Base-by-base conservation (phyloP, 1,140 invertebrate genomes). In the Lepidurus couesii region DNA sequence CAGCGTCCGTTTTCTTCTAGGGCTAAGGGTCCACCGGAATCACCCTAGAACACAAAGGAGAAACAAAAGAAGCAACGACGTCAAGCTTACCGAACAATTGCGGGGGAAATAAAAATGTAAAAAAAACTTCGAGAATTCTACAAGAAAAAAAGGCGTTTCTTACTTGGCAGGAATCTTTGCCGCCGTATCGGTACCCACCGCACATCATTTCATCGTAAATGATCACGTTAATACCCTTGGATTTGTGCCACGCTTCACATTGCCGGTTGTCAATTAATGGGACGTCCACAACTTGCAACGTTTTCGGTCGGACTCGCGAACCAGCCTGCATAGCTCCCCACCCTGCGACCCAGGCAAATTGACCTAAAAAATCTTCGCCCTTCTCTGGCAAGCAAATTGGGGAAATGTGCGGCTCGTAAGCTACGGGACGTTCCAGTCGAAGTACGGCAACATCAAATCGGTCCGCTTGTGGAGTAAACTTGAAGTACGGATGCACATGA, bases 191-290 rank as follows among this genome's bases (percentile, higher is more conserved):
- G 84, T 98, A 97, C 1, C 96, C 96, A 7, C 96, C 96, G 85
- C 96, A 98, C 84, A 98, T 91, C 96, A 98, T 98, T 86, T 97
- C 95, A 78, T 95, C 94, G 84, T 96, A 95, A 82, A 97, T 97
- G 9, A 95, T 91, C 45, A 97, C 95, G 84, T 96, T 95, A 81
- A 97, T 97, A 77, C 88, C 88, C 79, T 89, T 88, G 47, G 85
- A 84, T 79, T 86, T 83, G 81, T 90, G 89, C 88, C 89, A 89
- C 75, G 90, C 86, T 84, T 95, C 94, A 83, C 94, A 96, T 75
- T 94, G 89, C 81, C 92, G 87, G 84, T 95, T 95, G 84, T 95
- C 93, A 75, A 96, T 91, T 53, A 96, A 93, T 1, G 95, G 95
- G 78, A 97, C 95, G 85, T 96, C 93, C 0, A 97, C 95, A 3